Conservation (phyloP, 2,888 invertebrate species). For the Tipula vernalis region DNA sequence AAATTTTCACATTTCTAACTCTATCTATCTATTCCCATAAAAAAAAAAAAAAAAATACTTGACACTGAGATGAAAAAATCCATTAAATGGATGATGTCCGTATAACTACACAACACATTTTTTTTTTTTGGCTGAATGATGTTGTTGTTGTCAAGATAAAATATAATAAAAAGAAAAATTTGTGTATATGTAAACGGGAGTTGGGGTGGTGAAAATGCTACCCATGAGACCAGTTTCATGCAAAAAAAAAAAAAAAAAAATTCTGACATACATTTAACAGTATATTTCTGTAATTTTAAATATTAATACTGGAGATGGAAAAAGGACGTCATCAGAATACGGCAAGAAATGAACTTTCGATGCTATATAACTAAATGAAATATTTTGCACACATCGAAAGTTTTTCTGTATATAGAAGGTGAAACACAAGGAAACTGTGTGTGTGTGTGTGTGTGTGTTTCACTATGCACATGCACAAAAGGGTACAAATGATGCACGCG, state of each 20-base stretch:
- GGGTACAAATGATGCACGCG: not conserved
- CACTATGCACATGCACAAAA: too few species aligned
- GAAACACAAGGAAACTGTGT: not conserved
- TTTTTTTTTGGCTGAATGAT: not conserved
- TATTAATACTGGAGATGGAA: not conserved
- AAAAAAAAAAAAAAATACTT: not conserved
- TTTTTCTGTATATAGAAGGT: not conserved
- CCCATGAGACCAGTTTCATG: not conserved
- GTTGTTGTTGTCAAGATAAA: not conserved
- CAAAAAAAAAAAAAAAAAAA: not conserved
- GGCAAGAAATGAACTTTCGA: not conserved
- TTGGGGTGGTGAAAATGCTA: not conserved
- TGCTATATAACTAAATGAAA: not conserved
- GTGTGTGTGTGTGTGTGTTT: too few species aligned
- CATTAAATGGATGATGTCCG: not conserved
- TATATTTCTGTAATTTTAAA: not conserved
- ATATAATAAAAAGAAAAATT: not conserved
- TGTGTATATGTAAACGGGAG: not conserved
- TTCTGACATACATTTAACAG: not conserved
- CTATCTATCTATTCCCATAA: not conserved
- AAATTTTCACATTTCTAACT: not conserved
- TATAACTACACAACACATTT: not conserved
- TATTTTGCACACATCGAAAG: not conserved
- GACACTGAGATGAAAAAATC: not conserved
- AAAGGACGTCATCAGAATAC: not conserved